A percentile compares a stretch with the other conserved stretches of the same genome.
These are phyloP conservation scores for Gadopsis marmoratus DNA, from an alignment of 2,797 vertebrate genomes.

Conservation along the genomic window DNA sequence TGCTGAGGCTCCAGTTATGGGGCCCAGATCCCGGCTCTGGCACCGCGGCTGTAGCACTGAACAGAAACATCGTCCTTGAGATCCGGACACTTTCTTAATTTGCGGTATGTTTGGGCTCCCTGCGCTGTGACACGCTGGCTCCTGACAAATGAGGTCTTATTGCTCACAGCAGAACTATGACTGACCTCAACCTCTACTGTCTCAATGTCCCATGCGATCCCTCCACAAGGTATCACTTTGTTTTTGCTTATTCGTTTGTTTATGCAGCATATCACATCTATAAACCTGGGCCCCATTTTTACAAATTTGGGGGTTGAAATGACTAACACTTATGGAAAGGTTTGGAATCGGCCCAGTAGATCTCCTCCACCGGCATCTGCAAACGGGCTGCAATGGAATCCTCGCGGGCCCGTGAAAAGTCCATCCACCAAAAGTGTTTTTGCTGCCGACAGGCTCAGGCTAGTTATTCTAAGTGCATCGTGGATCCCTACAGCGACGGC, in stretches of 20 bases:
- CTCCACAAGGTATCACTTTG: not conserved
- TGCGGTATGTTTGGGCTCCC: conserved; percentile 6
- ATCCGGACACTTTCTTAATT: conserved; percentile 25
- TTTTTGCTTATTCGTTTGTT: not conserved
- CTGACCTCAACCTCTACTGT: conserved; percentile 1
- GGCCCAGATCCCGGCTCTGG: conserved; percentile 3
- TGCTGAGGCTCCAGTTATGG: conserved; percentile 14
- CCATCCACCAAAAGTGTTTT: too few relatives aligned
- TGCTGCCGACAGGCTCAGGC: too few relatives aligned
- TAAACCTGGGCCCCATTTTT: too few relatives aligned
- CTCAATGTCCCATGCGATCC: not conserved
- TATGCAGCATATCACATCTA: too few relatives aligned
- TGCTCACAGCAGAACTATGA: conserved; percentile 24
- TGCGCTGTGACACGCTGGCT: conserved; percentile 11
- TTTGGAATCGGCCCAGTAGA: too few relatives aligned
- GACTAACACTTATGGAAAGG: too few relatives aligned
- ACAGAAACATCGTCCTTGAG: conserved; percentile 18
- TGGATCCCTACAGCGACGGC: too few relatives aligned
- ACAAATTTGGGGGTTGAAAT: too few relatives aligned
- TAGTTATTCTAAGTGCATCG: too few relatives aligned
- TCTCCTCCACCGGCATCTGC: too few relatives aligned
- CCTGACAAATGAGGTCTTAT: conserved; percentile 24
- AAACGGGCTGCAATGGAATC: too few relatives aligned
- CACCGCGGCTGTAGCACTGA: not conserved
- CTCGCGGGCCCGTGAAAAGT: too few relatives aligned